These are phyloP conservation scores for Dendronephthya gigantea DNA, from an alignment of 64 coral and sea anemone genomes.

Conservation along the genomic window DNA sequence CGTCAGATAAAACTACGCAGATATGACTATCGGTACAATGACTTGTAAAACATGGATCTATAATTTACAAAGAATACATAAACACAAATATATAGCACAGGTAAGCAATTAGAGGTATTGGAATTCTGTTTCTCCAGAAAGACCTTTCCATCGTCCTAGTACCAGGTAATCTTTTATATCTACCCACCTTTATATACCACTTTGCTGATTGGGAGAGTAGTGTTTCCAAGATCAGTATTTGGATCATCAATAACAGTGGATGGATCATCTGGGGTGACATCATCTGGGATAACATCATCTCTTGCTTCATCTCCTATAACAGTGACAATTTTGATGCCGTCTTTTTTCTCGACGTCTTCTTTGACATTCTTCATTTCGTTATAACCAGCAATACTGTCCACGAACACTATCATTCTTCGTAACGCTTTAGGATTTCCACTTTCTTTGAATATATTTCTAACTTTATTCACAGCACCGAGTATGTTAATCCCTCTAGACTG, in stretches of 20 bases:
- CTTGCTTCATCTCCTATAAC: background rate
- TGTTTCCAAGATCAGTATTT: background rate
- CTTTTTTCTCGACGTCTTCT: background rate
- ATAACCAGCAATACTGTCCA: background rate
- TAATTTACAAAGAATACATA: background rate
- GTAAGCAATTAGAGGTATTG: no score
- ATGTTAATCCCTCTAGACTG: background rate
- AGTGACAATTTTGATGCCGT: background rate
- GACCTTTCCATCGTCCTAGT: no score
- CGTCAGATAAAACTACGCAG: background rate
- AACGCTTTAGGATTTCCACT: slow-evolving; percentile 31
- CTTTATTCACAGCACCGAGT: slow-evolving; percentile 35
- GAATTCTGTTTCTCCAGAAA: no score
- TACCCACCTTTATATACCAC: background rate
- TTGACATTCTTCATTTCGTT: background rate
- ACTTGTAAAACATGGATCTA: slow-evolving; percentile 2
- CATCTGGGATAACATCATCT: background rate
- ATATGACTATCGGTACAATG: background rate
- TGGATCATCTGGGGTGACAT: background rate
- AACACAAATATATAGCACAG: background rate
- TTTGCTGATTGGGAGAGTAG: background rate
- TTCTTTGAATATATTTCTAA: slow-evolving; percentile 41
- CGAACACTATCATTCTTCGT: background rate
- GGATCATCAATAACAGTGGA: background rate
- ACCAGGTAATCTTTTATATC: no score